phyloP scores from a whole-genome alignment of 2,113 vertebrate genomes.

The Castor canadensis region DNA sequence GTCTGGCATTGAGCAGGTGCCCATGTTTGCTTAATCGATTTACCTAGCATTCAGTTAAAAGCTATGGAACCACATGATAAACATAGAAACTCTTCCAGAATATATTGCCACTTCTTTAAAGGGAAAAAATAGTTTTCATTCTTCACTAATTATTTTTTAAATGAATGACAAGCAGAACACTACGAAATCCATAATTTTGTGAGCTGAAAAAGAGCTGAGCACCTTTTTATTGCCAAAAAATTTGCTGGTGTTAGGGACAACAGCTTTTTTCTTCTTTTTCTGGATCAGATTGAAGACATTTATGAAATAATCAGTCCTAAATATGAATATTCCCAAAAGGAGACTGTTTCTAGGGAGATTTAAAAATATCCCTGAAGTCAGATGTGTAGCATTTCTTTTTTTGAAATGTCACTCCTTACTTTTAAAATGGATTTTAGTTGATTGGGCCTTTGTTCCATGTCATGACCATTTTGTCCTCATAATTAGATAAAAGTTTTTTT shows the following conservation, averaged over 20 bases:
- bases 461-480: neutral
- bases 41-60: neutral
- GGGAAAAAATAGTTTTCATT: conserved; percentile 65
- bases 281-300: conserved; percentile 55
- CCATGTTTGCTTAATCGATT: neutral
- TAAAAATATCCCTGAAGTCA: conserved; percentile 62
- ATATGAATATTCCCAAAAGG: conserved; percentile 44
- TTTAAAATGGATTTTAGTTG: conserved; percentile 30
- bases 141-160: conserved; percentile 64
- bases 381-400: conserved; percentile 51
- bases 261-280: neutral
- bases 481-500: neutral
- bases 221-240: conserved; percentile 59
- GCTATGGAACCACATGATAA: neutral
- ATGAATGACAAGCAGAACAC: conserved; percentile 49
- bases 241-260: conserved; percentile 52
- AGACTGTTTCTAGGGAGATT: conserved; percentile 62
- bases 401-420: neutral
- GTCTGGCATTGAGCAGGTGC: neutral
- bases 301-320: conserved; percentile 67
- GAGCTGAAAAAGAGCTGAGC: conserved; percentile 48
- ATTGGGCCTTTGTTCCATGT: neutral
- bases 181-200: conserved; percentile 52
- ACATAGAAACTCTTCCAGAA: conserved; percentile 54
- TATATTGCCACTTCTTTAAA: conserved; percentile 40